Evolutionary conservation across 2,797 vertebrate species (phyloP).

Genomic region (Prunella strophiata): DNA sequence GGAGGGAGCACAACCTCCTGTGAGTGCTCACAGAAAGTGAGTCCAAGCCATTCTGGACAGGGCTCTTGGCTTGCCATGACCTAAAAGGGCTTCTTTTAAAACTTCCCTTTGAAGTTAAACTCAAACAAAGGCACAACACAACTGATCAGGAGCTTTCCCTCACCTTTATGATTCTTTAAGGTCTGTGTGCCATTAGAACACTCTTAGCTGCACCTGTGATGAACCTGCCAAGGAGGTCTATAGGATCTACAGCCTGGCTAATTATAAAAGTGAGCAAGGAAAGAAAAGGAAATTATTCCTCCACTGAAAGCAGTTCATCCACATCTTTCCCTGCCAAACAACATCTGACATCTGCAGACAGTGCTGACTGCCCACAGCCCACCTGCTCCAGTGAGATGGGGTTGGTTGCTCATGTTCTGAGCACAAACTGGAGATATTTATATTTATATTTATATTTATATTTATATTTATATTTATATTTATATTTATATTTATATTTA

Average conservation of each 20-base stretch:
- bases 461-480: too few relatives aligned
- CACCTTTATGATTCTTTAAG: background rate
- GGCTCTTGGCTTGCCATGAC: background rate
- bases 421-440: background rate
- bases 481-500: too few relatives aligned
- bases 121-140: background rate
- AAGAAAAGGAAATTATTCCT: background rate
- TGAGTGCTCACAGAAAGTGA: background rate
- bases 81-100: background rate
- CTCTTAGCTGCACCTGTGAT: background rate
- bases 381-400: constrained; percentile 11
- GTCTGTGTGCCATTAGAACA: accelerated
- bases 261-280: background rate
- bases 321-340: background rate
- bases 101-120: background rate
- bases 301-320: background rate
- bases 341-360: background rate
- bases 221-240: background rate
- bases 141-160: background rate
- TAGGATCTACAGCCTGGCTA: background rate
- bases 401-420: background rate
- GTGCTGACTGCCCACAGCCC: background rate
- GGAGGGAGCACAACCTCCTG: background rate
- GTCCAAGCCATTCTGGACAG: background rate
- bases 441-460: too few relatives aligned